Percentiles rank a stretch among this genome's conserved stretches.
Evolutionary conservation across 2,888 invertebrate species (phyloP).

Genomic region (Holacanthella duospinosa): DNA sequence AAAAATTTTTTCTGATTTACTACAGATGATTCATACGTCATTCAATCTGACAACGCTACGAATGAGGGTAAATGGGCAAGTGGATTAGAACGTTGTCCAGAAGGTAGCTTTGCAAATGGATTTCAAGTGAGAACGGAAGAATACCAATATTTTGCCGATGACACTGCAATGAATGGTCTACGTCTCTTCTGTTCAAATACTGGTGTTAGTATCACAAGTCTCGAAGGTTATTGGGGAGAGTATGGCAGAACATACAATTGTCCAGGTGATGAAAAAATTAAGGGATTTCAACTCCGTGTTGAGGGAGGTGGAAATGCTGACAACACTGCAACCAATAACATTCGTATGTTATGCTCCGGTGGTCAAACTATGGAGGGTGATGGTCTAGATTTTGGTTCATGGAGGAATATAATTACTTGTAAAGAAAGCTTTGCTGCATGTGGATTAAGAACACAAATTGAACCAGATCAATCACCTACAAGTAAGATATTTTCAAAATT

Average conservation of each 20-base stretch:
- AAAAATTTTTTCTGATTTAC: too few relatives aligned
- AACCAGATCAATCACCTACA: not conserved
- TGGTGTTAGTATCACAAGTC: not conserved
- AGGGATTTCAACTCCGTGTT: not conserved
- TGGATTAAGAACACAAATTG: not conserved
- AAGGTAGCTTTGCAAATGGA: slow-evolving; percentile 3
- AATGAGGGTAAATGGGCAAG: not conserved
- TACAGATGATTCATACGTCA: not conserved
- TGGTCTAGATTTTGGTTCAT: not conserved
- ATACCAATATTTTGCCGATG: not conserved
- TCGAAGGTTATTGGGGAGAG: not conserved
- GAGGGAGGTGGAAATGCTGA: not conserved
- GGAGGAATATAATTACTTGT: not conserved
- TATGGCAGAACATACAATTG: not conserved
- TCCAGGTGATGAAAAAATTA: not conserved
- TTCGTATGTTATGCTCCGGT: not conserved
- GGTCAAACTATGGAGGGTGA: not conserved
- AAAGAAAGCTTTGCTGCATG: not conserved
- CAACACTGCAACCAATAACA: not conserved
- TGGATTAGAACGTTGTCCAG: not conserved
- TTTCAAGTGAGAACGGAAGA: slow-evolving; percentile 3
- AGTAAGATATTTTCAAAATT: too few relatives aligned
- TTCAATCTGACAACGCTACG: not conserved
- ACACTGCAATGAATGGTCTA: not conserved
- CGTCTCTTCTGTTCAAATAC: not conserved